Base-by-base conservation (phyloP, 2,113 vertebrate species). In the Mus spicilegus region DNA sequence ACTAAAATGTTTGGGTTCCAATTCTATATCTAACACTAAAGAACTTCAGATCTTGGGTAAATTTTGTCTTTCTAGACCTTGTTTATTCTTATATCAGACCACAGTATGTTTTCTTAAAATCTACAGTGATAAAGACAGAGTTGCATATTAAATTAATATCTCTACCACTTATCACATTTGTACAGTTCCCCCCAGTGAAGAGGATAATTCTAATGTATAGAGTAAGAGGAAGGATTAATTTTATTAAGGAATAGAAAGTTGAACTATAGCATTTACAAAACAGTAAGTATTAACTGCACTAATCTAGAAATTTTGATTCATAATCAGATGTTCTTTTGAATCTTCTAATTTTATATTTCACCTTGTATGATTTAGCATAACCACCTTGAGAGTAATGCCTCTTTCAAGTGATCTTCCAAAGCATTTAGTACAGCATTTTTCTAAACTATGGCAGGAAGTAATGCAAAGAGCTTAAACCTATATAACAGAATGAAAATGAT, bases 371-470 rank as follows among this genome's bases (percentile, higher is more conserved):
- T 22, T 82, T 3, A 51, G 9, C 56, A 12, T 72, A 82, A 86
- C 33, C 26, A 86, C 49, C 65, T 81, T 92, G 93, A 90, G 5
- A 95, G 56, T 6, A 93, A 22, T 9, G 1, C 14, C 33, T 67
- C 24, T 93, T 20, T 84, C 14, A 61, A 77, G 26, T 86, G n/a
- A 93, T 95, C 30, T 75, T 5, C 65, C 24, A 80, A 58, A 76
- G 16, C n/a, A 80, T 54, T 86, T 93, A 86, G 13, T 1, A 51
- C 1, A 93, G 17, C 7, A 91, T 91, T 93, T 89, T 7, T 75
- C 28, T 65, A 88, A 94, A 93, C 42, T 94, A 16, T 5, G 80
- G 65, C 10, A n/a, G 69, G 12, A 93, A 90, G 78, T 78, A 95
- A 95, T 85, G 76, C 11, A 73, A 89, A 36, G 3, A 91, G 54